Evolutionary conservation across 2,888 invertebrate genomes (phyloP).

Genomic region (Agrenia bidenticulata): DNA sequence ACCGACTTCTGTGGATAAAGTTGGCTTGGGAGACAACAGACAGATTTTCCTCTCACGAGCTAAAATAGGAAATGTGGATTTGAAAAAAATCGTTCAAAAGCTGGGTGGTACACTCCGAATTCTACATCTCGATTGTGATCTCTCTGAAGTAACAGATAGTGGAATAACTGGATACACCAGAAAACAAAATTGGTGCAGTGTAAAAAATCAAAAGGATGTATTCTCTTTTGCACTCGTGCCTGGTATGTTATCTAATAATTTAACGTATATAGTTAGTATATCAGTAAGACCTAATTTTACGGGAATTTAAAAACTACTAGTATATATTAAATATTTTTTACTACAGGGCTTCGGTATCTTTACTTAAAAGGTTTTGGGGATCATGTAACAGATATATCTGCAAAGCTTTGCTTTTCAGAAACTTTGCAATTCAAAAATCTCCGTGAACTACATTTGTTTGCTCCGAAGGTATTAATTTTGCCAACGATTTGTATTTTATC

Average conservation of each 20-base stretch:
- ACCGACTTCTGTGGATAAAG: neutral
- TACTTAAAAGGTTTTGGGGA: conserved; percentile 19
- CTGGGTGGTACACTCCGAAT: neutral
- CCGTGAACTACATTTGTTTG: conserved; percentile 16
- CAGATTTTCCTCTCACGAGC: neutral
- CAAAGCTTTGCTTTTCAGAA: conserved; percentile 14
- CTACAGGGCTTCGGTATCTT: conserved; percentile 17
- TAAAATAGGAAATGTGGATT: conserved; percentile 11
- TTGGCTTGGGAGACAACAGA: too few species aligned
- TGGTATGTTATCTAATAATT: conserved; percentile 8
- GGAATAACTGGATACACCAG: conserved; percentile 12
- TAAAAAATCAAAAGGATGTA: neutral
- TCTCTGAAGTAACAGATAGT: conserved; percentile 9
- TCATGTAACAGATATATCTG: conserved; percentile 15
- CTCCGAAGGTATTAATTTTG: conserved; percentile 15
- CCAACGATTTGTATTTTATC: too few species aligned
- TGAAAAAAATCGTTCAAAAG: conserved; percentile 16
- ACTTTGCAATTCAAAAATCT: conserved; percentile 2
- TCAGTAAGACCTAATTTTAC: too few species aligned
- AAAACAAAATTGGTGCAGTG: neutral
- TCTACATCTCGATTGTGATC: conserved; percentile 18
- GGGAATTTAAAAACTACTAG: too few species aligned
- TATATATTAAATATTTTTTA: too few species aligned
- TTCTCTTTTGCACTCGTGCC: conserved; percentile 1
- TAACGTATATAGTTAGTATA: too few species aligned